These are phyloP conservation scores for Neomicropteryx cornuta DNA, from an alignment of 1,140 invertebrate genomes.

Conservation along the genomic window DNA sequence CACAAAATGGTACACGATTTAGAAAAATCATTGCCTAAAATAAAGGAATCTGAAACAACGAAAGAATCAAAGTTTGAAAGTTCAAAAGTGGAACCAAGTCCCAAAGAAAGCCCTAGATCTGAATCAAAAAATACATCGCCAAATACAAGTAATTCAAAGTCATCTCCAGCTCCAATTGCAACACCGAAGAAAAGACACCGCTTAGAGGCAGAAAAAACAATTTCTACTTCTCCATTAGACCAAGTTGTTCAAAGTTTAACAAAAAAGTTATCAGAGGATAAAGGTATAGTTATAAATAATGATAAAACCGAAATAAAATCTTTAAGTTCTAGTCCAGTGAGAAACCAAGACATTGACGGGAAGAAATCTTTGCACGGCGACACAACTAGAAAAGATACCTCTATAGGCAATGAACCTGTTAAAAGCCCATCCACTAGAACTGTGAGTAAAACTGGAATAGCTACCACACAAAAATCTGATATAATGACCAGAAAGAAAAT, in stretches of 20 bases:
- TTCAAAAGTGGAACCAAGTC: too few relatives aligned
- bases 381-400: slow-evolving; percentile 22
- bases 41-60: slow-evolving; percentile 28
- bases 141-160: slow-evolving; percentile 12
- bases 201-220: slow-evolving; percentile 33
- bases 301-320: slow-evolving; percentile 23
- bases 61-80: too few relatives aligned
- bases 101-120: slow-evolving; percentile 25
- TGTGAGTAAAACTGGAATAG: slow-evolving; percentile 32
- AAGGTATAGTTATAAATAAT: slow-evolving; percentile 12
- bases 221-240: slow-evolving; percentile 29
- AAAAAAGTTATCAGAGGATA: slow-evolving; percentile 37
- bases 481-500: slow-evolving; percentile 45
- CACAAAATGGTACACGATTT: slow-evolving; percentile 38
- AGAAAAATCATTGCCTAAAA: slow-evolving; percentile 35
- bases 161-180: slow-evolving; percentile 31
- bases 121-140: slow-evolving; percentile 21
- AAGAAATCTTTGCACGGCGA: slow-evolving; percentile 21
- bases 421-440: slow-evolving; percentile 33
- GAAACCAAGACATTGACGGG: slow-evolving; percentile 6
- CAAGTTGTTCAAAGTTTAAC: slow-evolving; percentile 36
- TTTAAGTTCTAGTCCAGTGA: slow-evolving; percentile 15
- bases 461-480: slow-evolving; percentile 36
- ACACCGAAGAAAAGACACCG: slow-evolving; percentile 46
- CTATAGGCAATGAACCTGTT: slow-evolving; percentile 23